Evolutionary conservation across 2,113 vertebrate genomes (phyloP).

Genomic region (Empidonax alnorum): DNA sequence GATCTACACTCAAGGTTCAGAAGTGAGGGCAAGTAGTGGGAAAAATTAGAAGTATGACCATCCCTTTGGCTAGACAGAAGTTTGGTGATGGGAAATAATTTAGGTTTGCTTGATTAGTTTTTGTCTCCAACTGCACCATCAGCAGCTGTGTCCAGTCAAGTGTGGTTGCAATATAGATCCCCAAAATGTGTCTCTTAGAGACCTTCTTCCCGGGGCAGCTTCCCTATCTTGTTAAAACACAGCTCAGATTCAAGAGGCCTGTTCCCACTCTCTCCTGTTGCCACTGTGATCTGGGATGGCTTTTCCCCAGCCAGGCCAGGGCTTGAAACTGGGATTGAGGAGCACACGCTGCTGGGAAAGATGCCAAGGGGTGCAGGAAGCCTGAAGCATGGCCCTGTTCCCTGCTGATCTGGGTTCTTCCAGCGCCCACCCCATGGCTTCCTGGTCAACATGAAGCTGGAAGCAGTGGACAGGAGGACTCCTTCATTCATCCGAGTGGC

Average conservation of each 20-base stretch:
- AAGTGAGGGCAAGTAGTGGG: neutral
- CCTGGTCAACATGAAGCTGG: constrained; percentile 93
- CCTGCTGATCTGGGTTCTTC: neutral
- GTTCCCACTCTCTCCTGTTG: neutral
- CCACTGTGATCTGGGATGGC: neutral
- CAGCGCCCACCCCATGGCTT: constrained; percentile 89
- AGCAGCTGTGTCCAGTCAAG: neutral
- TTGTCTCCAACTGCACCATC: neutral
- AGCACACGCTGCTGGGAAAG: neutral
- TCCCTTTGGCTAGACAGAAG: neutral
- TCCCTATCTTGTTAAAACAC: neutral
- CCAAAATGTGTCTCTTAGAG: neutral
- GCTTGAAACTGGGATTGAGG: neutral
- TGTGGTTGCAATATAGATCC: neutral
- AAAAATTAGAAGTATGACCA: neutral
- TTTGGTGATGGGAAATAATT: neutral
- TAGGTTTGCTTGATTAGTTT: neutral
- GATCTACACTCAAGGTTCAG: neutral
- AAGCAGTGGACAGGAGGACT: constrained; percentile 93
- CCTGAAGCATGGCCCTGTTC: neutral
- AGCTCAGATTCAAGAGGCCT: neutral
- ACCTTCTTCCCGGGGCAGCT: neutral
- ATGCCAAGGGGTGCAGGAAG: accelerated
- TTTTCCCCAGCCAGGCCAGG: neutral
- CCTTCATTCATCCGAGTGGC: constrained; percentile 92